Evolutionary conservation across 1,140 invertebrate genomes (phyloP), one percentile per base, ranked within the genome.

Genomic region (Oncopodura yosiiana): DNA sequence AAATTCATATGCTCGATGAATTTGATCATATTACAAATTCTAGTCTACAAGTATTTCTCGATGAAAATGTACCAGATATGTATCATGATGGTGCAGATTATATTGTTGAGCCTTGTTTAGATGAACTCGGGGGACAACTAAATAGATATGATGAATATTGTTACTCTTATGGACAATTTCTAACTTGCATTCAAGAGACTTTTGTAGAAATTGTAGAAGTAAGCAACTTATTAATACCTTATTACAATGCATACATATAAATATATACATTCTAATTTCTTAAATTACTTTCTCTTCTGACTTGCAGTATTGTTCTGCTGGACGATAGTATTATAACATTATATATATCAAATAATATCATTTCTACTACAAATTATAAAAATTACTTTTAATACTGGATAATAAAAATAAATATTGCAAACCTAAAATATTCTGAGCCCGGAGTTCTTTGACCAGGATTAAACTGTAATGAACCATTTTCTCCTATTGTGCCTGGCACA

Each of bases 151-250:
- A 56, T 19, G 43, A 36, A 2, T 14, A 27, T n/a, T 56, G 53
- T 26, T 6, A 34, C 8, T 23, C 53, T 5, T 56, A 56, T 37
- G 53, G 36, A 19, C 18, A 56, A 16, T 56, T 39, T 26, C 16
- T 42, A 12, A 32, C 41, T 5, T 56, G 53, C 43, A 41, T 56
- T 34, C 53, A 56, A 21, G 14, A 36, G 1, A 11, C 3, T 9
- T 29, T 46, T 3, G 43, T 16, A n/a, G 26, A 41, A 23, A 19
- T 56, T 32, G 45, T 27, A 49, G 36, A 49, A 5, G 23, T 49
- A 48, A 30, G 42, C n/a, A n/a, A n/a, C n/a, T n/a, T 18, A 21
- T 30, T 37, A 6, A 38, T 9, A 6, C 36, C 3, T 11, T 4
- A 27, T 30, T 27, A 30, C n/a, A 6, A 5, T 26, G 9, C 19